Evolutionary conservation across 2,113 vertebrate species (phyloP).

Genomic region (Cathartes aura): DNA sequence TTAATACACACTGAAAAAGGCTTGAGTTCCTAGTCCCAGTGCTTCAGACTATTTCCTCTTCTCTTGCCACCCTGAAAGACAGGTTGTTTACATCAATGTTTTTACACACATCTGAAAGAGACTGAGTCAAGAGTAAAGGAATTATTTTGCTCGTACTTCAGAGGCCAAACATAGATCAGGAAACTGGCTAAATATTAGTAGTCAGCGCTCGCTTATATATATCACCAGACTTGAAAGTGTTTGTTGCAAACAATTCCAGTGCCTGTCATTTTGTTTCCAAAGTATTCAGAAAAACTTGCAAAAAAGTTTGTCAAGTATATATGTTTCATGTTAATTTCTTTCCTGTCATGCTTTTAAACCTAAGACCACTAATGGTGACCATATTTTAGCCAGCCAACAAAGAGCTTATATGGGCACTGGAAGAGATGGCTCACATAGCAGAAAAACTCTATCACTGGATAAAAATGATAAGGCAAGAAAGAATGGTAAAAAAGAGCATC

Average conservation of each 20-base stretch:
- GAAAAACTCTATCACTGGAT: not conserved
- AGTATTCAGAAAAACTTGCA: not conserved
- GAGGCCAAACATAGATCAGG: not conserved
- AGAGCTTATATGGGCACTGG: not conserved
- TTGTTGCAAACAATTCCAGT: not conserved
- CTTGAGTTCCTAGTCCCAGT: not conserved
- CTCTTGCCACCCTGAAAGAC: not conserved
- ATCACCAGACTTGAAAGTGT: not conserved
- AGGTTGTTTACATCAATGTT: not conserved
- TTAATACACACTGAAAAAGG: not conserved
- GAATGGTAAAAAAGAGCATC: not conserved
- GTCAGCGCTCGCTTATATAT: not conserved
- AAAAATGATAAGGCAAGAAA: not conserved
- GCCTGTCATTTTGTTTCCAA: not conserved
- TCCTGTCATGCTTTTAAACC: not conserved
- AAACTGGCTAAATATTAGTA: not conserved
- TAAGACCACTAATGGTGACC: not conserved
- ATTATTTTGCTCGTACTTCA: not conserved
- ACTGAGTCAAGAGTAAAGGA: not conserved
- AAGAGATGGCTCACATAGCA: not conserved
- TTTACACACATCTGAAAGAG: not conserved
- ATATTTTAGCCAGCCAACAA: not conserved
- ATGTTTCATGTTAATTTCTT: not conserved
- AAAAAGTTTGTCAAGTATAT: not conserved
- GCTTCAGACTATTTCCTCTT: not conserved